Evolutionary conservation across 2,113 vertebrate genomes (phyloP), one percentile per base, ranked within the genome.

Genomic region (Amia ocellicauda): DNA sequence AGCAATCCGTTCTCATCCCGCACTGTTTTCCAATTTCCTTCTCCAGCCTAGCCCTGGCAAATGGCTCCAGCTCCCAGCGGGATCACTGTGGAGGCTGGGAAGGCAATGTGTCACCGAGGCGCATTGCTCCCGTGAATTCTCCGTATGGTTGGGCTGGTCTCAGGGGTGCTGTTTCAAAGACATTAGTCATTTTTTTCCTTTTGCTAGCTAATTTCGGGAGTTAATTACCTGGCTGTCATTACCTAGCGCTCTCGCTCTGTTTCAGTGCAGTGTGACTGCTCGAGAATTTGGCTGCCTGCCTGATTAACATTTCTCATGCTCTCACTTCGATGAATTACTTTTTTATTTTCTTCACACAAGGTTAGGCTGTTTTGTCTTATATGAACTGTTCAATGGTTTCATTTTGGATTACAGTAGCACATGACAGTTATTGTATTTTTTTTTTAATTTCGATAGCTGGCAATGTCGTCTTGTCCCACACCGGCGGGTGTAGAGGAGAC

Each of bases 381-480:
- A 36, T n/a, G 22, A 50, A 22, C 9, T 17, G 20, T 16, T 53
- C 24, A 7, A 31, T 40, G 51, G 28, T 29, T 52, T 63, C 20
- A 24, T 49, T 53, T 23, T 26, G 43, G 29, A 13, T 54, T 16
- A 1, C 23, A 5, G 1, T 11, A 36, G 26, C n/a, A 20, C 8
- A 45, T 22, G 20, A 28, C 22, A 49, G n/a, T 59, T 60, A 26
- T 27, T 47, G 58, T 28, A 3, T 16, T n/a, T 16, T 13, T 23
- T 27, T 45, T 60, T 61, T 24, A 61, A 19, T 36, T 62, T 41
- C 10, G 28, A 26, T 63, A 23, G 20, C 31, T 27, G 36, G 31
- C 22, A 53, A 24, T 24, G 19, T 14, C 31, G 11, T 1, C 31
- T 36, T 36, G 5, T n/a, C n/a, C n/a, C n/a, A n/a, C n/a, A n/a